phyloP scores from a whole-genome alignment of 2,888 invertebrate species.

The Synergus laeviventris region DNA sequence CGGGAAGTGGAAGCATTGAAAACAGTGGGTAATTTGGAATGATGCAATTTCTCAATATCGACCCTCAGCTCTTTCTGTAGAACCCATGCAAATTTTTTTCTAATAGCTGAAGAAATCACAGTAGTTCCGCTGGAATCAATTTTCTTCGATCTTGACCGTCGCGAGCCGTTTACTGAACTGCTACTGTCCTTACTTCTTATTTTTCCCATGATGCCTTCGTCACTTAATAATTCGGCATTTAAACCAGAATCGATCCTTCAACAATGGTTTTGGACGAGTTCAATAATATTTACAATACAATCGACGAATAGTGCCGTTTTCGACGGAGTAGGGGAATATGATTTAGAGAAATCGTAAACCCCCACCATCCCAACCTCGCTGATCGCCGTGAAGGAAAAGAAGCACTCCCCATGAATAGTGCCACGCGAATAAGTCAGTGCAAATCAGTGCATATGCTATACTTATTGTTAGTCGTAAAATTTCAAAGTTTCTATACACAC shows the following conservation, averaged over 20 bases:
- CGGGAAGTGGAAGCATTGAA: background rate
- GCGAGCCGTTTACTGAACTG: background rate
- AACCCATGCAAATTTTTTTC: conserved; percentile 3
- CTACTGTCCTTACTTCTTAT: background rate
- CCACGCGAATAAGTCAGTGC: too few species aligned
- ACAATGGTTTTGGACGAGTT: conserved; percentile 20
- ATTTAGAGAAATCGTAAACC: too few species aligned
- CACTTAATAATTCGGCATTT: conserved; percentile 18
- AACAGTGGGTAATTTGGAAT: background rate
- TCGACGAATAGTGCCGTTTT: too few species aligned
- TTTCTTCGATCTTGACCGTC: conserved; percentile 12
- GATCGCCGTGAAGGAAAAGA: too few species aligned
- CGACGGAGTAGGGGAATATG: too few species aligned
- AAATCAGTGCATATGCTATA: too few species aligned
- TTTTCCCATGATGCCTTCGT: conserved; percentile 21
- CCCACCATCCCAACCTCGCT: too few species aligned
- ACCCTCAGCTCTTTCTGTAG: background rate
- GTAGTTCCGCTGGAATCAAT: background rate
- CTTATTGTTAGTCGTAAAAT: too few species aligned
- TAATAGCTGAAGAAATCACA: background rate
- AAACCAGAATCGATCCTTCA: conserved; percentile 29
- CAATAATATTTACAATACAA: conserved; percentile 13
- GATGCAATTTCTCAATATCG: background rate
- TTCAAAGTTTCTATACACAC: too few species aligned
- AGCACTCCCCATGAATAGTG: too few species aligned